Evolutionary conservation across 2,113 vertebrate genomes (phyloP).

Genomic region (Tichodroma muraria): DNA sequence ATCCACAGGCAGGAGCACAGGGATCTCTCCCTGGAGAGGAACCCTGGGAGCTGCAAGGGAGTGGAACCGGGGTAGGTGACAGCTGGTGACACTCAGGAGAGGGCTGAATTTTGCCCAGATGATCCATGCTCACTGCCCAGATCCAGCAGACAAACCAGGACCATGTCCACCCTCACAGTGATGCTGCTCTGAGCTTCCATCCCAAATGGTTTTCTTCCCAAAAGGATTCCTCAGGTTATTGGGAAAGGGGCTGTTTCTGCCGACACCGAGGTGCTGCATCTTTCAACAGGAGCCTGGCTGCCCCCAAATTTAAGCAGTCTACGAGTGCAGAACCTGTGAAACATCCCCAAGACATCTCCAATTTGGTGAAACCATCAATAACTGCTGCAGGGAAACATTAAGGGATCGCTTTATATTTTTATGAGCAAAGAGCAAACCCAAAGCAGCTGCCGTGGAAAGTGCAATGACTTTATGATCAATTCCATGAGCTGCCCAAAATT

Average conservation of each 20-base stretch:
- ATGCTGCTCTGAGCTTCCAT: neutral
- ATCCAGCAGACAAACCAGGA: neutral
- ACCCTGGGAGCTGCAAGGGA: neutral
- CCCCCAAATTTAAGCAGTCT: neutral
- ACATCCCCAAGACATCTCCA: neutral
- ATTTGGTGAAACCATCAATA: neutral
- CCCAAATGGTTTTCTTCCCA: fast-evolving
- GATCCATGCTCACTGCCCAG: neutral
- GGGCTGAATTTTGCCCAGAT: neutral
- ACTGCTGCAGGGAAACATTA: neutral
- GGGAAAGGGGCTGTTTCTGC: neutral
- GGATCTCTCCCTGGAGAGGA: neutral
- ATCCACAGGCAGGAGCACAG: neutral
- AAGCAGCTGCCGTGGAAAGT: conserved; percentile 46
- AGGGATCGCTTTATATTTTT: neutral
- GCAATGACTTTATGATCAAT: neutral
- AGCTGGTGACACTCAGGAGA: neutral
- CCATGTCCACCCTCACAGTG: neutral
- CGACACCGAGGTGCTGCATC: fast-evolving
- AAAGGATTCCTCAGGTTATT: neutral
- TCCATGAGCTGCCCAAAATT: neutral
- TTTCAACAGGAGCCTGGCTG: neutral
- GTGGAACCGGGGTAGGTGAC: fast-evolving
- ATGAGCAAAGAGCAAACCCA: neutral
- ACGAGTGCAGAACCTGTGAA: neutral